These are phyloP conservation scores for Eublepharis macularius DNA, from an alignment of 2,113 vertebrate genomes.

Conservation along the genomic window DNA sequence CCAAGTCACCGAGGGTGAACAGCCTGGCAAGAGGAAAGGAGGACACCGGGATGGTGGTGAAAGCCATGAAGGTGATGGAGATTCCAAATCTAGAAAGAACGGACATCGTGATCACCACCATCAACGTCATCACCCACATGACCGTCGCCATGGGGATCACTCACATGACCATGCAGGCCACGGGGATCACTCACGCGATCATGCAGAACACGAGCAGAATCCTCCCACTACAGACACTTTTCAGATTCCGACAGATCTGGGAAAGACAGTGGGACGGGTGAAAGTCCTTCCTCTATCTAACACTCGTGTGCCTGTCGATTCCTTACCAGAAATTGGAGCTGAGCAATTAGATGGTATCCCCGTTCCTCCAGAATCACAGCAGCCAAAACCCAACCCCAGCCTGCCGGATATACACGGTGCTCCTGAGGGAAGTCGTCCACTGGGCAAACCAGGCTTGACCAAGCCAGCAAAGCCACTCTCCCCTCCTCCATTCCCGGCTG, in stretches of 20 bases:
- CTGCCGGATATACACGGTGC: background rate
- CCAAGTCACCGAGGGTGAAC: constrained; percentile 10
- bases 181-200: too few relatives aligned
- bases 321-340: background rate
- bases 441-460: background rate
- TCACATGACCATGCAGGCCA: background rate
- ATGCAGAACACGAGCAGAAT: background rate
- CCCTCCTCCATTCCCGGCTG: constrained; percentile 62
- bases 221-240: background rate
- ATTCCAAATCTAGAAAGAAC: background rate
- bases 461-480: background rate
- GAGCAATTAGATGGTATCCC: background rate
- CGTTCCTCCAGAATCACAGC: background rate
- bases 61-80: constrained; percentile 7
- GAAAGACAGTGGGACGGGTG: constrained; percentile 52
- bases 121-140: background rate
- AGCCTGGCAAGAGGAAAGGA: background rate
- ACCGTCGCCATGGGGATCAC: background rate
- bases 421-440: background rate
- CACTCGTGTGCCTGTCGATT: constrained; percentile 21
- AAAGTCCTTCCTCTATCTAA: constrained; percentile 43
- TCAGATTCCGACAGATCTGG: background rate
- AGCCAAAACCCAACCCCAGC: rapidly evolving
- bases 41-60: background rate
- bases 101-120: background rate